These are phyloP conservation scores for Chromoteleia sp. DNA, from an alignment of 2,888 invertebrate species.

Conservation along the genomic window DNA sequence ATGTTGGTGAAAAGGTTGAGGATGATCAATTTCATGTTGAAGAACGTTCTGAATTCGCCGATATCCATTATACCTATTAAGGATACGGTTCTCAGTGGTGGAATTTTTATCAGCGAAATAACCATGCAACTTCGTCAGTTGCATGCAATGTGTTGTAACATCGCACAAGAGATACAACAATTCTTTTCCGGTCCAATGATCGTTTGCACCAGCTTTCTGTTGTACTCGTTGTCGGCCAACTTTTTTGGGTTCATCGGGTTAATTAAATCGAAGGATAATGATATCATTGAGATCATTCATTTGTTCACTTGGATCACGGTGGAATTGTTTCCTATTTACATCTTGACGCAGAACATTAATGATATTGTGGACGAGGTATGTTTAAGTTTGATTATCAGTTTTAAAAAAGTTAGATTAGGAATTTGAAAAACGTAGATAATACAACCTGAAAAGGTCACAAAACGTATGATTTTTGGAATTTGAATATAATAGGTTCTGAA, in stretches of 20 bases:
- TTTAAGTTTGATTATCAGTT: neutral
- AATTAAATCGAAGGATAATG: neutral
- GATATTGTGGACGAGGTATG: conserved; percentile 24
- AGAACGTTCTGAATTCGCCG: neutral
- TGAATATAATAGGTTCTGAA: no score
- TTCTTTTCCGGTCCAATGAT: conserved; percentile 30
- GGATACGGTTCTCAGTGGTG: neutral
- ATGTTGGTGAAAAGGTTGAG: conserved; percentile 6
- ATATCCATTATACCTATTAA: neutral
- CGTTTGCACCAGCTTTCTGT: neutral
- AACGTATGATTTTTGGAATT: no score
- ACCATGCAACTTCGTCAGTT: conserved; percentile 24
- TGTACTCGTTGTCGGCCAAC: conserved; percentile 23
- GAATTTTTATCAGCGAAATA: conserved; percentile 13
- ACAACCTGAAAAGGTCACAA: no score
- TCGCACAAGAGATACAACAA: conserved; percentile 13
- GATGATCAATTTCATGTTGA: conserved; percentile 23
- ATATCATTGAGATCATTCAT: neutral
- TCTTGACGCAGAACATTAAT: conserved; percentile 13
- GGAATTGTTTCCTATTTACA: conserved; percentile 30
- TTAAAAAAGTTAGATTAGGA: no score
- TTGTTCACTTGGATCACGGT: conserved; percentile 13
- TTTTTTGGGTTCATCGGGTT: conserved; percentile 7
- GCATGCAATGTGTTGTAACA: conserved; percentile 16
- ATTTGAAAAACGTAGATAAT: no score